Evolutionary conservation across 2,113 vertebrate genomes (phyloP).

Genomic region (Cercocebus atys): DNA sequence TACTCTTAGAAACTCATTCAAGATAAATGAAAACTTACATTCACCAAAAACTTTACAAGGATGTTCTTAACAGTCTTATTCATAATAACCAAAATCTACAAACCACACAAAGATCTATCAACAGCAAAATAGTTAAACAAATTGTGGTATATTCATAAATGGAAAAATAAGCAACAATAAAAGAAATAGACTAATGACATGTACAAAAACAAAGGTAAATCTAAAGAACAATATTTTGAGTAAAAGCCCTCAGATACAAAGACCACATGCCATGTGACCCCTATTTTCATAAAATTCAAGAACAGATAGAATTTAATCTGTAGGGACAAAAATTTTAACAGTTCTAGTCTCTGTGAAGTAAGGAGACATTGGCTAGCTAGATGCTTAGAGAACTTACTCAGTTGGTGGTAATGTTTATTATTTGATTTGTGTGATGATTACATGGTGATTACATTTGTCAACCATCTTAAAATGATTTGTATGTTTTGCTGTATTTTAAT

Average conservation of each 20-base stretch:
- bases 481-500: neutral
- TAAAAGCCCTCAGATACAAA: neutral
- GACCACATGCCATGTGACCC: neutral
- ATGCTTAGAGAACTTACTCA: neutral
- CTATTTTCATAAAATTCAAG: neutral
- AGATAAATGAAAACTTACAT: neutral
- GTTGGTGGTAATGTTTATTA: neutral
- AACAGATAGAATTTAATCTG: neutral
- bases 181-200: neutral
- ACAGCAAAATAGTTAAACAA: neutral
- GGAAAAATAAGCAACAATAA: neutral
- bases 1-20: neutral
- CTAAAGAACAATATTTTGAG: neutral
- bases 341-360: neutral
- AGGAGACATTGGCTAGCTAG: neutral
- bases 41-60: neutral
- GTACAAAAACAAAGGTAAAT: neutral
- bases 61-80: neutral
- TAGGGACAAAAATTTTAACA: neutral
- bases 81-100: neutral
- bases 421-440: neutral
- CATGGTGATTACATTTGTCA: neutral
- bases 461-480: neutral
- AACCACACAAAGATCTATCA: neutral
- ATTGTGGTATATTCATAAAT: too few species aligned